Evolutionary conservation across 1,140 invertebrate species (phyloP).

Genomic region (Anadara kagoshimensis): DNA sequence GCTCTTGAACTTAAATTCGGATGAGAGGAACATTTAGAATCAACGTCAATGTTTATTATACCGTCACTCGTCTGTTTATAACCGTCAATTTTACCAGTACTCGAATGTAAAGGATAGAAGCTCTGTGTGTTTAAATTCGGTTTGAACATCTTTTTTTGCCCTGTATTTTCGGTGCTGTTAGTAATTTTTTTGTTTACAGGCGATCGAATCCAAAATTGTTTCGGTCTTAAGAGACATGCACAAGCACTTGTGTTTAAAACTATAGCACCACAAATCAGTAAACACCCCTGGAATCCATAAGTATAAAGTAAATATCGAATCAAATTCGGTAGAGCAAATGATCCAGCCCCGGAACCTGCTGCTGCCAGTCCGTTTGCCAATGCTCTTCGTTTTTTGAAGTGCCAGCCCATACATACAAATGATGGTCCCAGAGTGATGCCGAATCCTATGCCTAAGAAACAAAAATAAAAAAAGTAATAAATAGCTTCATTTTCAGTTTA

Average conservation of each 20-base stretch:
- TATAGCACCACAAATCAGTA: constrained; percentile 75
- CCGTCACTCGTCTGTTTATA: too few relatives aligned
- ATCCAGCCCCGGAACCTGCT: constrained; percentile 9
- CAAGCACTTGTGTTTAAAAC: constrained; percentile 46
- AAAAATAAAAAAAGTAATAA: neutral
- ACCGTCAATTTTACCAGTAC: too few relatives aligned
- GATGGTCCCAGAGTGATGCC: constrained; percentile 5
- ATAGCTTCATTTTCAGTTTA: neutral
- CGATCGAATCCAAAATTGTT: constrained; percentile 3
- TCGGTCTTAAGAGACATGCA: constrained; percentile 49
- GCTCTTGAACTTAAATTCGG: too few relatives aligned
- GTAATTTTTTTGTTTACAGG: neutral
- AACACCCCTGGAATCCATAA: constrained; percentile 82
- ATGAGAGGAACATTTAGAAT: too few relatives aligned
- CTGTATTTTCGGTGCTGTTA: neutral
- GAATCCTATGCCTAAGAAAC: constrained; percentile 14
- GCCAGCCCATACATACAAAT: neutral
- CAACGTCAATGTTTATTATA: too few relatives aligned
- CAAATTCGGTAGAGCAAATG: constrained; percentile 81
- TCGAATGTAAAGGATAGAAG: too few relatives aligned
- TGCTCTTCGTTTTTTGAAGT: constrained; percentile 8
- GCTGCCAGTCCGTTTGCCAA: constrained; percentile 15
- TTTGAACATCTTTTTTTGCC: too few relatives aligned
- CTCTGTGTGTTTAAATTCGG: too few relatives aligned
- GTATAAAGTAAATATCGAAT: constrained; percentile 78